Evolutionary conservation across 2,113 vertebrate species (phyloP).

Genomic region (Gambusia affinis): DNA sequence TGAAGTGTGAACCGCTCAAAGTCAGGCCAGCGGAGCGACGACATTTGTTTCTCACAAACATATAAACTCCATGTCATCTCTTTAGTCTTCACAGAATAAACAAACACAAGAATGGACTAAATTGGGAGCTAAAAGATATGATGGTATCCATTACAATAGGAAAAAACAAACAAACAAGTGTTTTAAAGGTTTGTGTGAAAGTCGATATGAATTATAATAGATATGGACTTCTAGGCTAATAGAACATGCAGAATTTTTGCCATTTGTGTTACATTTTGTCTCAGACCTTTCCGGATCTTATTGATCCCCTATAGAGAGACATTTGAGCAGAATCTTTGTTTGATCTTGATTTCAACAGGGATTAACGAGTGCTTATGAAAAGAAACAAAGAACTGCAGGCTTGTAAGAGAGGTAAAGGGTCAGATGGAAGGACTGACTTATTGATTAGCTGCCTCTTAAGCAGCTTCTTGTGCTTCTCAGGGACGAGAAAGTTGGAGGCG

Average conservation of each 20-base stretch:
- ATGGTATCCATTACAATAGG: too few species aligned
- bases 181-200: neutral
- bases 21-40: slow-evolving; percentile 11
- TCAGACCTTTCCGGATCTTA: neutral
- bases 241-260: too few species aligned
- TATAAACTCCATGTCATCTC: slow-evolving; percentile 1
- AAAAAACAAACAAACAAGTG: neutral
- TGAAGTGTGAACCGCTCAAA: slow-evolving; percentile 53
- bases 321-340: neutral
- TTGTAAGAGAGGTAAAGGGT: slow-evolving; percentile 32
- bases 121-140: neutral
- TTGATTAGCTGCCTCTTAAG: slow-evolving; percentile 57
- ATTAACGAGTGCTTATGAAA: neutral
- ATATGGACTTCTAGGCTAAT: neutral
- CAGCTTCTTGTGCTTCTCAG: slow-evolving; percentile 29
- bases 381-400: neutral
- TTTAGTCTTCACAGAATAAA: neutral
- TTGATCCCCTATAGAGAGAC: too few species aligned
- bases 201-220: neutral
- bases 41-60: slow-evolving; percentile 26
- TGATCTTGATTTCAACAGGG: neutral
- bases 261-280: too few species aligned
- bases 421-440: slow-evolving; percentile 25
- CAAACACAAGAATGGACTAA: neutral
- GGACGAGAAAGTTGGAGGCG: slow-evolving; percentile 11